phyloP scores from a whole-genome alignment of 1,140 invertebrate species.

The Drosophila obscura region DNA sequence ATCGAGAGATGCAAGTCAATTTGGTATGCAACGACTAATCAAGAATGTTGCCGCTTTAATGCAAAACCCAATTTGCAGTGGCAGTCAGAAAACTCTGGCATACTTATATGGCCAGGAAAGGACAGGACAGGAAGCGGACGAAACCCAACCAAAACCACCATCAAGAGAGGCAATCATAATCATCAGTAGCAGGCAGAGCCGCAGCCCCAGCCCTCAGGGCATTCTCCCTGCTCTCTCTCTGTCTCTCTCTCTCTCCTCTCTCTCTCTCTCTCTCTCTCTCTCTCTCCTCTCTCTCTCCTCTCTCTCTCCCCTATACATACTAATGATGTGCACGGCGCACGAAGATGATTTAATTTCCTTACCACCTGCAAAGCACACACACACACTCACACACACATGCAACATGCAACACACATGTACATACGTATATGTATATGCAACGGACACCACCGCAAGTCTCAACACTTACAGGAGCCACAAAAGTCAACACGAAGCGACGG shows the following conservation, averaged over 20 bases:
- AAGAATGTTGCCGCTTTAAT: constrained; percentile 54
- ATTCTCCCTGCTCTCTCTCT: too few relatives aligned
- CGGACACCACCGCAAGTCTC: constrained; percentile 63
- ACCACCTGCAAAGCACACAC: constrained; percentile 53
- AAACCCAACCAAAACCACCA: constrained; percentile 6
- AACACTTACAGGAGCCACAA: constrained; percentile 65
- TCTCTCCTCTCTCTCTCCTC: neutral
- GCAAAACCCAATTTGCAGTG: constrained; percentile 64
- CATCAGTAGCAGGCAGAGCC: constrained; percentile 36
- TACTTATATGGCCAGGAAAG: constrained; percentile 30
- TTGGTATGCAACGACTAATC: constrained; percentile 52
- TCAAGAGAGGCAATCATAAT: constrained; percentile 35
- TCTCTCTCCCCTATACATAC: constrained; percentile 62
- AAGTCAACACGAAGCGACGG: constrained; percentile 65
- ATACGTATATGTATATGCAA: constrained; percentile 43
- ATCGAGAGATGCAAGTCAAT: constrained; percentile 27
- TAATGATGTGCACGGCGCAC: constrained; percentile 77
- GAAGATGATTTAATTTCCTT: constrained; percentile 80
- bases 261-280: constrained; percentile 1
- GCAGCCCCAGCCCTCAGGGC: neutral
- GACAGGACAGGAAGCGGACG: neutral
- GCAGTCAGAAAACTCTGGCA: constrained; percentile 63
- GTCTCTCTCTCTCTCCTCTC: too few relatives aligned
- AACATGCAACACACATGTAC: constrained; percentile 2
- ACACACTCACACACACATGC: neutral